Evolutionary conservation across 2,888 invertebrate genomes (phyloP), one percentile per base, ranked within the genome.

Genomic region (Heliconius sara): DNA sequence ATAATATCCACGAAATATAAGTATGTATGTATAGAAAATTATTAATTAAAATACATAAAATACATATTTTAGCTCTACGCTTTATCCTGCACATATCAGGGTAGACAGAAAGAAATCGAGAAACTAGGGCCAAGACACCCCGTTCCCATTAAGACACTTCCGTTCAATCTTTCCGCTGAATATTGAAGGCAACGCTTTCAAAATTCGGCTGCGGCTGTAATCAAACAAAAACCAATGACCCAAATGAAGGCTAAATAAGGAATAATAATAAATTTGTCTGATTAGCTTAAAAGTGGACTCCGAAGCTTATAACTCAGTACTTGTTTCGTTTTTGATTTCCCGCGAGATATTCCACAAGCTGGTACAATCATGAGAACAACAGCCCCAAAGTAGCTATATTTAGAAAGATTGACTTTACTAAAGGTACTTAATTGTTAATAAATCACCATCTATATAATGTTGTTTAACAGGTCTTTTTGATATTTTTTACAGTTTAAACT

Each of bases 261-360:
- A 39, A 60, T 60, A 73, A 57, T 34, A 57, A 22, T 6, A 6
- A 52, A 72, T 52, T 60, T 60, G 25, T 75, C 77, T 30, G 73
- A 70, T 80, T 76, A 47, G 30, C 82, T 78, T 79, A 79, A 78
- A 77, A 76, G 71, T 74, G 75, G 78, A 34, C 75, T 71, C 72
- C 78, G 67, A 80, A 80, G 57, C 71, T 77, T 79, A 79, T 75
- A 75, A 80, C 73, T 79, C 75, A 78, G 74, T 81, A 76, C 79
- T 80, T 81, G 77, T 76, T 79, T 82, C 72, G 71, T 80, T 82
- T 71, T 80, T 82, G 83, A 84, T 84, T 84, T 84, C 84, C 83
- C 84, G 79, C 34, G 83, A 82, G 84, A 83, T 77, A 78, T 81
- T 77, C 77, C 83, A 81, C 76, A 67, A 79, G 81, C 79, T 75